Percentiles rank a stretch among this genome's conserved stretches.
phyloP scores from a whole-genome alignment of 1,140 invertebrate species.

The Caenorhabditis tropicalis region DNA sequence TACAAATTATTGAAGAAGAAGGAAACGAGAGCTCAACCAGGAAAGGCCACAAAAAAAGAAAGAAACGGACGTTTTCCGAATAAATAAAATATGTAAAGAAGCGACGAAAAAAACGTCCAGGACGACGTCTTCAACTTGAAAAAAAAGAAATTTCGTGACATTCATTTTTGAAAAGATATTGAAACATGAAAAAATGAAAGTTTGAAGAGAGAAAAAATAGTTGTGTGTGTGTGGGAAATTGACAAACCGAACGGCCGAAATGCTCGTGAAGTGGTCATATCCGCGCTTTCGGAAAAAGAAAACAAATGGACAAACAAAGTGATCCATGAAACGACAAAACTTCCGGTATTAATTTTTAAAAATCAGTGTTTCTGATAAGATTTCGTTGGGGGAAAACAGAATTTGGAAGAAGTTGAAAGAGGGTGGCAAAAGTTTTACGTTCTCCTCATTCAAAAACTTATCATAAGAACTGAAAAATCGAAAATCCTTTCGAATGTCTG shows the following conservation, averaged over 20 bases:
- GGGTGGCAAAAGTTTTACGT: too few relatives aligned
- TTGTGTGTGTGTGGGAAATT: not conserved
- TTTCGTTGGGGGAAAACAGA: not conserved
- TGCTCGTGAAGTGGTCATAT: slow-evolving; percentile 37
- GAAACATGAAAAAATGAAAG: not conserved
- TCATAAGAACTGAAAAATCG: too few relatives aligned
- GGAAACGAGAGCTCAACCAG: not conserved
- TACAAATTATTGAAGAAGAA: slow-evolving; percentile 2
- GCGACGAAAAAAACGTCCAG: not conserved
- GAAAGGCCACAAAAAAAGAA: not conserved
- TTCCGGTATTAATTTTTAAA: not conserved
- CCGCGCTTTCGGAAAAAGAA: slow-evolving; percentile 25
- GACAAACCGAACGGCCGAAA: not conserved
- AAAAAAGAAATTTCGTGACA: not conserved
- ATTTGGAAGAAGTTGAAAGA: not conserved
- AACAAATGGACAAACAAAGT: slow-evolving; percentile 37
- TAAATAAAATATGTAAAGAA: slow-evolving; percentile 8
- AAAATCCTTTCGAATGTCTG: too few relatives aligned
- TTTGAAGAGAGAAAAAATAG: not conserved
- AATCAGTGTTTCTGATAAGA: not conserved
- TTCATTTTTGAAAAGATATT: slow-evolving; percentile 1
- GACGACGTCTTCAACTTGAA: not conserved
- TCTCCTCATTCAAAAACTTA: too few relatives aligned
- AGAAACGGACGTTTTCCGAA: not conserved
- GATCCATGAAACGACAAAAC: not conserved